Base-by-base conservation (phyloP, 2,797 vertebrate genomes). In the Xyrichtys novacula region DNA sequence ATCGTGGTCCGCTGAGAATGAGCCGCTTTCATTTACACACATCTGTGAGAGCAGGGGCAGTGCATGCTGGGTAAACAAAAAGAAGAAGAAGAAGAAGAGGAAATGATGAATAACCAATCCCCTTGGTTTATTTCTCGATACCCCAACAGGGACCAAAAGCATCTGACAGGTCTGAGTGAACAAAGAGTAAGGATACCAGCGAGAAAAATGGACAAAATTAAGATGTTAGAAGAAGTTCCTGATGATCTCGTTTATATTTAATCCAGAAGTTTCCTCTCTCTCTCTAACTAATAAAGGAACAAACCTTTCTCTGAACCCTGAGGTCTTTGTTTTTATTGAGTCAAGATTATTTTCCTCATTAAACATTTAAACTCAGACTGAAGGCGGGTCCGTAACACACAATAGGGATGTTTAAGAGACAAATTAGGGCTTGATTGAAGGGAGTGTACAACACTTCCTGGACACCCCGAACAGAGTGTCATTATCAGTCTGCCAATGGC, bases 281-380 rank as follows among this genome's bases (percentile, higher is more conserved):
- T 2, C 38, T 25, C 48, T 4, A 1, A 8, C 25, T 57, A 34
- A 55, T 29, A 55, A 62, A 70, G 56, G 34, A 38, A 31, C 49
- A 47, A 38, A 40, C 36, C 32, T 67, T 70, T 52, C 23, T 3
- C 6, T 44, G 25, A 65, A 64, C 38, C 25, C 38, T 5, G 1
- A 16, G 32, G 61, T 68, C 58, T 40, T 63, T 68, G 44, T 53
- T 71, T 65, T 72, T 57, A 80, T 72, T 16, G 66, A 82, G 55
- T 47, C 36, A 70, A 34, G 70, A 78, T 84, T 60, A 44, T 44
- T 31, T 26, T 58, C 43, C 68, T 78, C 61, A 65, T 82, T 78
- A 62, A 61, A 42, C 68, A 42, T 54, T 63, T 44, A 44, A 50
- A 47, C 57, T 82, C 44, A 26, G 23, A 78, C 60, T 71, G 69